These are phyloP conservation scores for Borostomias antarcticus DNA, from an alignment of 2,797 vertebrate genomes.

Conservation along the genomic window DNA sequence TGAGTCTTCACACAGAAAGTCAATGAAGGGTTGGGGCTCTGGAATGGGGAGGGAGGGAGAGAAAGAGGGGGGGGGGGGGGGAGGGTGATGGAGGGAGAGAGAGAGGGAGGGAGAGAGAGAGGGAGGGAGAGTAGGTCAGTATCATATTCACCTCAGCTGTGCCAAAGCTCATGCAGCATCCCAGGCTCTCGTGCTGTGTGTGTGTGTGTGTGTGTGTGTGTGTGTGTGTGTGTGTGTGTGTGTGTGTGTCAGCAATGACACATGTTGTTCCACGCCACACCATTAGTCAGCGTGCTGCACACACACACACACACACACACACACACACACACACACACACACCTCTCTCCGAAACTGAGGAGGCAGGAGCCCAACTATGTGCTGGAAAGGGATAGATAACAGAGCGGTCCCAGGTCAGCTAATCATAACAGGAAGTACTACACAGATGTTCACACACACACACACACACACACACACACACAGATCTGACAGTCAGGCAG, in stretches of 20 bases:
- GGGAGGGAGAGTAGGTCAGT: background rate
- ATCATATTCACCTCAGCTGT: background rate
- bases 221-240: no score
- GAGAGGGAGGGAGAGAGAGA: background rate
- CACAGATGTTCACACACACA: conserved; percentile 4
- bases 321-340: conserved; percentile 8
- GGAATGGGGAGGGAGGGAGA: conserved; percentile 15
- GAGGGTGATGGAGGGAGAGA: background rate
- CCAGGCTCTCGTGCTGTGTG: no score
- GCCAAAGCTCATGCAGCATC: no score
- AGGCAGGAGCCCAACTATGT: conserved; percentile 54
- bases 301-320: background rate
- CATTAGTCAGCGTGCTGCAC: conserved; percentile 15
- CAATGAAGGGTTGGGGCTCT: conserved; percentile 93
- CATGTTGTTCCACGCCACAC: background rate
- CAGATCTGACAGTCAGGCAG: background rate
- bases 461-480: conserved; percentile 15
- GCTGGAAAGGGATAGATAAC: conserved; percentile 29
- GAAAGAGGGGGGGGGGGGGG: no score
- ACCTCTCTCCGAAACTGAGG: conserved; percentile 51
- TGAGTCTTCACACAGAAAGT: conserved; percentile 98
- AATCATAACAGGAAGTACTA: conserved; percentile 1
- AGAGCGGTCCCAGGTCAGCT: background rate
- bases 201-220: no score
- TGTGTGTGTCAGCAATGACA: no score